Percentiles rank a stretch among this genome's conserved stretches.
These are phyloP conservation scores for Crypturellus tataupa DNA, from an alignment of 2,797 vertebrate species.

Conservation along the genomic window DNA sequence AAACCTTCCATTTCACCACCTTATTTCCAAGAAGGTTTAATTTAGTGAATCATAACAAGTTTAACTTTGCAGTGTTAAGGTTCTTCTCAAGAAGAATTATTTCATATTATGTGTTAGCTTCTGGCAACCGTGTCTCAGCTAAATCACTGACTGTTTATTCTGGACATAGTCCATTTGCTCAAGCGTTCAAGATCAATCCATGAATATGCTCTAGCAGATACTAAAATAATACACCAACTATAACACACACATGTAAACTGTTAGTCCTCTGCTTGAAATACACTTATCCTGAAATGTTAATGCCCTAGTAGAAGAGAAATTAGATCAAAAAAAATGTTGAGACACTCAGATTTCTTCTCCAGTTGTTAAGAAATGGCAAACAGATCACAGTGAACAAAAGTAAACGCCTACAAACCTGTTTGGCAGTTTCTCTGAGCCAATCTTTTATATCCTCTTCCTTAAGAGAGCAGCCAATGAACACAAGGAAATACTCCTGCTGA, in stretches of 20 bases:
- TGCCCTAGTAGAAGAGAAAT: not conserved
- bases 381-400: not conserved
- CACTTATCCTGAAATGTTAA: not conserved
- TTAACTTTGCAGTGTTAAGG: not conserved
- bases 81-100: slow-evolving; percentile 33
- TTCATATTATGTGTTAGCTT: slow-evolving; percentile 1
- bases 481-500: slow-evolving; percentile 85
- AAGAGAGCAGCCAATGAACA: slow-evolving; percentile 91
- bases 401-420: slow-evolving; percentile 84
- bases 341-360: not conserved
- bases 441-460: slow-evolving; percentile 90
- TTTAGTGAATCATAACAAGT: slow-evolving; percentile 50
- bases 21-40: slow-evolving; percentile 34
- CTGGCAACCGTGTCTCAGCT: not conserved
- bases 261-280: not conserved
- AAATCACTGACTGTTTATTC: slow-evolving; percentile 36
- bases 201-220: not conserved
- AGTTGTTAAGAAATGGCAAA: not conserved
- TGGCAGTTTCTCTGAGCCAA: slow-evolving; percentile 93
- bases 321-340: not conserved
- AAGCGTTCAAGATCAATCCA: slow-evolving; percentile 1
- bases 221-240: slow-evolving; percentile 10
- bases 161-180: slow-evolving; percentile 29
- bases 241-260: not conserved
- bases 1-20: not conserved